These are phyloP conservation scores for Pseudorasbora parva DNA, from an alignment of 2,113 vertebrate species.

Conservation along the genomic window DNA sequence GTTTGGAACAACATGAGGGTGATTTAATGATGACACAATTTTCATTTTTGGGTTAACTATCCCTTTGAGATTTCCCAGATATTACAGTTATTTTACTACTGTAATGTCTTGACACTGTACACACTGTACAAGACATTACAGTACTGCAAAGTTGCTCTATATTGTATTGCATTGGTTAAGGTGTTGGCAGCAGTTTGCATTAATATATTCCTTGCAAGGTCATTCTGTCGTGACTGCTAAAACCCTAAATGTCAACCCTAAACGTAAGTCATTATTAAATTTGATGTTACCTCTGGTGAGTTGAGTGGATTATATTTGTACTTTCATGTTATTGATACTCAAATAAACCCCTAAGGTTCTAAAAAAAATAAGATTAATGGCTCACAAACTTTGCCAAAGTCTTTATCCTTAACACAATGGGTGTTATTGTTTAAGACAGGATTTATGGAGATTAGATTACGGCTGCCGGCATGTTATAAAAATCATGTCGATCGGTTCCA, in stretches of 20 bases:
- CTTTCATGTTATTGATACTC: not conserved
- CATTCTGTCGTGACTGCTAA: not conserved
- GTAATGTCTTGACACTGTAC: not conserved
- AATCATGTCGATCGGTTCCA: not conserved
- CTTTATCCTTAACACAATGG: not conserved
- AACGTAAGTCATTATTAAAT: not conserved
- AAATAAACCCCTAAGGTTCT: not conserved
- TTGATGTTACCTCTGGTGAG: not conserved
- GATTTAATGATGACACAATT: no score
- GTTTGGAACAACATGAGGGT: no score
- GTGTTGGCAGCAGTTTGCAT: not conserved
- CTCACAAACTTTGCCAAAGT: not conserved
- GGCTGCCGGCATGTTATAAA: not conserved
- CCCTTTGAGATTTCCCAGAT: not conserved
- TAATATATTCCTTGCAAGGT: no score
- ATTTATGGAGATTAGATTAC: conserved; percentile 20
- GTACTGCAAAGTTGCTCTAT: not conserved
- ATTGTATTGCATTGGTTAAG: not conserved
- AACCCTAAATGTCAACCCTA: not conserved
- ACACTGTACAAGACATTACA: not conserved
- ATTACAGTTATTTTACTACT: not conserved
- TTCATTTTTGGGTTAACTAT: no score
- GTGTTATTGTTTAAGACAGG: conserved; percentile 3
- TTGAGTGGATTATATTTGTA: not conserved
- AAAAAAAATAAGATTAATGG: conserved; percentile 9